Conservation (phyloP, 1,140 invertebrate species). For the Theocolax elegans region DNA sequence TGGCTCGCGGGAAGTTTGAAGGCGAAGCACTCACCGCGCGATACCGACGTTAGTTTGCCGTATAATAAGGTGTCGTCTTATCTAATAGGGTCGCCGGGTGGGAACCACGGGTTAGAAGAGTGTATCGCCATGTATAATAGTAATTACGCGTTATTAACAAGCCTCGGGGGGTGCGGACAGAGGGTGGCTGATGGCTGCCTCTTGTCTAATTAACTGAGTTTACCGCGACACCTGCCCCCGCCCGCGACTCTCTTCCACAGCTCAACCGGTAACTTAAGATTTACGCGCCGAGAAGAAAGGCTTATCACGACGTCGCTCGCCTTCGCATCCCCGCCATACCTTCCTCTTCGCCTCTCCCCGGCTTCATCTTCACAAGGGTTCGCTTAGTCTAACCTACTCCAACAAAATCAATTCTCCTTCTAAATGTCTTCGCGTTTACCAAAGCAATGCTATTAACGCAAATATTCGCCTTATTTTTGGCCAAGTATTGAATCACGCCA, state of each 20-base stretch:
- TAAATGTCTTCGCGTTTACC: no score
- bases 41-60: constrained; percentile 64
- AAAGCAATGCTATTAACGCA: no score
- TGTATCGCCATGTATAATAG: constrained; percentile 69
- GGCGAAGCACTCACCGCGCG: constrained; percentile 40
- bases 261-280: constrained; percentile 67
- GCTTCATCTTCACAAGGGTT: neutral
- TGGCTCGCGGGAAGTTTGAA: constrained; percentile 29
- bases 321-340: neutral
- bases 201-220: constrained; percentile 70
- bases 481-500: no score
- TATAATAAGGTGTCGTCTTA: constrained; percentile 71
- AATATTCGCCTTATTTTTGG: no score
- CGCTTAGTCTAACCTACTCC: no score
- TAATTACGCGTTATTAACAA: constrained; percentile 70
- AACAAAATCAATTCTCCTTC: no score
- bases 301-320: constrained; percentile 44
- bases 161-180: constrained; percentile 57
- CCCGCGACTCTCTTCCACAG: constrained; percentile 58
- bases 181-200: constrained; percentile 61
- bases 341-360: neutral
- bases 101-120: constrained; percentile 59
- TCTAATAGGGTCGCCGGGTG: constrained; percentile 64
- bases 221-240: constrained; percentile 67
- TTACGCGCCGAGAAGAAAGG: constrained; percentile 57